These are phyloP conservation scores for Trinorchestia longiramus DNA, from an alignment of 1,140 invertebrate species.

Conservation along the genomic window DNA sequence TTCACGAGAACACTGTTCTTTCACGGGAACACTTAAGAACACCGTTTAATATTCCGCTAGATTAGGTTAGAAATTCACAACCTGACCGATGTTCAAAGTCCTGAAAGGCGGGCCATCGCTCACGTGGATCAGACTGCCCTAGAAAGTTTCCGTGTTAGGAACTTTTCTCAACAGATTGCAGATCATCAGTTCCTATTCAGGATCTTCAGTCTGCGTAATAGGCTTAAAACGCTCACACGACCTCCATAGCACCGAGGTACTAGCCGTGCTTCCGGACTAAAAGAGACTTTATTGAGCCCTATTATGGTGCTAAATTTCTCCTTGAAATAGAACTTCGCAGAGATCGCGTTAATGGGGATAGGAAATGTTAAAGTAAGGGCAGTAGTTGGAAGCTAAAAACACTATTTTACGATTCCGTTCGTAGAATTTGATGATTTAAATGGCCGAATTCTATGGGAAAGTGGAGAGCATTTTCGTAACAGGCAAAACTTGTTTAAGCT, in stretches of 20 bases:
- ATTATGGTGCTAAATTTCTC: neutral
- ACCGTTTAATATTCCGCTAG: neutral
- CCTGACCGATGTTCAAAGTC: neutral
- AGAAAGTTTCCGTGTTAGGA: conserved; percentile 27
- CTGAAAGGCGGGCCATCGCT: neutral
- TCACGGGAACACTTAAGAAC: neutral
- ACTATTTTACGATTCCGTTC: too few relatives aligned
- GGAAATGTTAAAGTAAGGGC: too few relatives aligned
- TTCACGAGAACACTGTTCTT: neutral
- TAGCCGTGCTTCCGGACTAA: neutral
- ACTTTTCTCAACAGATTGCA: conserved; percentile 19
- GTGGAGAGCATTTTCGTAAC: too few relatives aligned
- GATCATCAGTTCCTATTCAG: conserved; percentile 35
- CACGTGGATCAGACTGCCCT: neutral
- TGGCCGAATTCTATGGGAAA: too few relatives aligned
- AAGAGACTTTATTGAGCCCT: neutral
- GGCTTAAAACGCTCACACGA: neutral
- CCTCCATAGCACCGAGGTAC: neutral
- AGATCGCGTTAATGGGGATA: neutral
- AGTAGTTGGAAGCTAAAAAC: too few relatives aligned
- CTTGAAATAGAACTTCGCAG: neutral
- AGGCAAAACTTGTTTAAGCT: too few relatives aligned
- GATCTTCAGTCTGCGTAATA: conserved; percentile 6
- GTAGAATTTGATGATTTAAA: too few relatives aligned
- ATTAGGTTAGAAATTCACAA: neutral